Percentiles rank a stretch among this genome's conserved stretches.
phyloP scores from a whole-genome alignment of 2,797 vertebrate species.

The Numenius phaeopus region DNA sequence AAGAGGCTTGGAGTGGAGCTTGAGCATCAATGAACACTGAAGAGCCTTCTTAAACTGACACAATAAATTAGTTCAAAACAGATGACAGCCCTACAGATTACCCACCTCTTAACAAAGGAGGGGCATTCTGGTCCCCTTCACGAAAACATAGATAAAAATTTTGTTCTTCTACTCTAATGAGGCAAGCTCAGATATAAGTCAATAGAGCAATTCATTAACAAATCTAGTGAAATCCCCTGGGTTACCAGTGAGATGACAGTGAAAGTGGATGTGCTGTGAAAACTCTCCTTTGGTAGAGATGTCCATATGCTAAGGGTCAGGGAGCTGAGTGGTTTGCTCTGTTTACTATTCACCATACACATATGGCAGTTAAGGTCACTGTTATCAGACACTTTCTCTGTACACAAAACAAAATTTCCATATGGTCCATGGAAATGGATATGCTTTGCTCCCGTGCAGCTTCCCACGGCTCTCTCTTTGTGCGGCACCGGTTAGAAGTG shows the following conservation, averaged over 20 bases:
- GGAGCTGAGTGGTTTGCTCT: slow-evolving; percentile 89
- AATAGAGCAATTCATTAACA: slow-evolving; percentile 99
- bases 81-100: slow-evolving; percentile 91
- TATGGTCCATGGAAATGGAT: slow-evolving; percentile 98
- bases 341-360: slow-evolving; percentile 92
- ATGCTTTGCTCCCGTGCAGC: slow-evolving; percentile 84
- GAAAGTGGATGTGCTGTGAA: slow-evolving; percentile 86
- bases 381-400: slow-evolving; percentile 91
- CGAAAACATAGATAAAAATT: slow-evolving; percentile 85
- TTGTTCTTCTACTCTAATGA: slow-evolving; percentile 95
- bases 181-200: slow-evolving; percentile 95
- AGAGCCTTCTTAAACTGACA: slow-evolving; percentile 91
- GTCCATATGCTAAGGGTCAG: slow-evolving; percentile 98
- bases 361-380: slow-evolving; percentile 94
- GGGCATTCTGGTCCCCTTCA: slow-evolving; percentile 81
- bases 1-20: slow-evolving; percentile 82
- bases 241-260: slow-evolving; percentile 85
- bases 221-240: slow-evolving; percentile 94
- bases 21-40: slow-evolving; percentile 86
- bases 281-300: slow-evolving; percentile 90
- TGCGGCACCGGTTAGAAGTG: slow-evolving; percentile 79
- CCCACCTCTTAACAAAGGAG: slow-evolving; percentile 89
- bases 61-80: slow-evolving; percentile 91
- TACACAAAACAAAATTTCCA: slow-evolving; percentile 98
- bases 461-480: slow-evolving; percentile 92